Conservation (phyloP, 2,113 vertebrate genomes). For the Bubalus kerabau region DNA sequence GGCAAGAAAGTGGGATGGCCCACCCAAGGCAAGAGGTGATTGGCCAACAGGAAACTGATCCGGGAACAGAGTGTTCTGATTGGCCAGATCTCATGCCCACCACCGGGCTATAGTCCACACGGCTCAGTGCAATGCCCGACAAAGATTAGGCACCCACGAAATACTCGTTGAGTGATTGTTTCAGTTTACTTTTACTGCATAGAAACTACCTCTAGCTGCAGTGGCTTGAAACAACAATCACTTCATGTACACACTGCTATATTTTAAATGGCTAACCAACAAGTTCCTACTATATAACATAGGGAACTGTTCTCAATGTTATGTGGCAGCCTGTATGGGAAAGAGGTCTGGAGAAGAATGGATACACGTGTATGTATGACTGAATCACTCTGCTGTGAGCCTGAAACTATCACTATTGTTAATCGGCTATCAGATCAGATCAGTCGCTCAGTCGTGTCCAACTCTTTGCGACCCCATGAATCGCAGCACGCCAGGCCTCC, state of each 20-base stretch:
- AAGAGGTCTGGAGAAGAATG: neutral
- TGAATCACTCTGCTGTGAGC: neutral
- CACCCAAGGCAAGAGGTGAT: too few relatives aligned
- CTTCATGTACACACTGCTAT: neutral
- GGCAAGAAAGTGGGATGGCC: neutral
- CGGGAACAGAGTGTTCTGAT: neutral
- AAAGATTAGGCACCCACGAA: too few relatives aligned
- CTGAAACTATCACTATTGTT: neutral
- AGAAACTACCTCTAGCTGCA: neutral
- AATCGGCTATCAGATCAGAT: neutral
- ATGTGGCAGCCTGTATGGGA: neutral
- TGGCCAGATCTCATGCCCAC: neutral
- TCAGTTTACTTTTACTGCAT: neutral
- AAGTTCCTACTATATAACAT: neutral
- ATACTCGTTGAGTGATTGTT: neutral
- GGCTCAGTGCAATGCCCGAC: neutral
- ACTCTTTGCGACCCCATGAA: too few relatives aligned
- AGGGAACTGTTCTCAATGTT: neutral
- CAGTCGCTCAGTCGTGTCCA: too few relatives aligned
- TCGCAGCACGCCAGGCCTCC: too few relatives aligned
- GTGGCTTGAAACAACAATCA: neutral
- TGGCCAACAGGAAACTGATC: neutral
- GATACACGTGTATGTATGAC: neutral
- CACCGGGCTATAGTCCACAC: neutral
- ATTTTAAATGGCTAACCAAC: neutral